Evolutionary conservation across 2,113 vertebrate genomes (phyloP).

Genomic region (Morone chrysops): DNA sequence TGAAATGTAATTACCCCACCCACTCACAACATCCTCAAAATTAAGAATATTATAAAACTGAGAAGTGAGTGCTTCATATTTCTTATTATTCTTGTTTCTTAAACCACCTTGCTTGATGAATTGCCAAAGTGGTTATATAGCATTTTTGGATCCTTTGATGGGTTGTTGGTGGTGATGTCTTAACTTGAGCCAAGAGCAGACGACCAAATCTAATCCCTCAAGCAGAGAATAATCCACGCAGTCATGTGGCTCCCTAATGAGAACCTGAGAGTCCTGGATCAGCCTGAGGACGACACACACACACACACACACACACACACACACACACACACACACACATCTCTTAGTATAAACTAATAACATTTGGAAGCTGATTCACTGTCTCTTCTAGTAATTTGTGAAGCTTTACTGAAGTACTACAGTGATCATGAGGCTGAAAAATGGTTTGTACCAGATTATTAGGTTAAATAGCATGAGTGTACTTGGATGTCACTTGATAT

Average conservation of each 20-base stretch:
- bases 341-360: slow-evolving; percentile 40
- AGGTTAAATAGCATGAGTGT: slow-evolving; percentile 1
- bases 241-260: slow-evolving; percentile 77
- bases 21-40: neutral
- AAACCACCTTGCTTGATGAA: neutral
- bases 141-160: neutral
- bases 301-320: slow-evolving; percentile 21
- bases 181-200: slow-evolving; percentile 51
- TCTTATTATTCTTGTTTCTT: neutral
- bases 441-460: slow-evolving; percentile 6
- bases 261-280: slow-evolving; percentile 69
- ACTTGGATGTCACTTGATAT: neutral
- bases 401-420: neutral
- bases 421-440: slow-evolving; percentile 4
- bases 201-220: slow-evolving; percentile 67
- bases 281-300: slow-evolving; percentile 18
- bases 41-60: neutral
- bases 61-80: neutral
- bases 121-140: neutral
- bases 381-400: neutral
- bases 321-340: slow-evolving; percentile 23
- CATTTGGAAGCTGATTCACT: slow-evolving; percentile 9
- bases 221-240: slow-evolving; percentile 62
- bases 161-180: slow-evolving; percentile 22
- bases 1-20: neutral